Base-by-base conservation (phyloP, 2,888 invertebrate species). In the Geotrupes spiniger region DNA sequence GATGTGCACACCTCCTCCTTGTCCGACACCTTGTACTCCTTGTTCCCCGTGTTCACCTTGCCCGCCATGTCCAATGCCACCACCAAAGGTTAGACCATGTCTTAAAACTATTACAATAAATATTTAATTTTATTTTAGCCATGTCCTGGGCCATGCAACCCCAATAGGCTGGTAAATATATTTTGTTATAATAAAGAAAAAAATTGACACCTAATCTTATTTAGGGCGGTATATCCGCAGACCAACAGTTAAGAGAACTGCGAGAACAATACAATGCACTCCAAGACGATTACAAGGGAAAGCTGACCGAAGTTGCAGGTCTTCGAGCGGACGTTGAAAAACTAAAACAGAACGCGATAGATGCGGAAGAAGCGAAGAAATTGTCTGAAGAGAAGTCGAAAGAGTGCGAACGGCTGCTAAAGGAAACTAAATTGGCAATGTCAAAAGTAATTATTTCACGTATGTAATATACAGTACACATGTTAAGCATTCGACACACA, bases 241-340 rank as follows among this genome's bases (percentile, higher is more conserved):
- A 82, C 55, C 77, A 72, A 55, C 81, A 83, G 69, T 73, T 82
- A 2, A 73, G 76, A 16, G 81, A 79, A 63, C 65, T 84, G 6
- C 74, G 77, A 12, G 79, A 83, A 51, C 81, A 83, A 61, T 79
- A 85, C 47, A 74, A 74, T 6, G 76, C 81, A 49, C 77, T 83
- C 0, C 83, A 84, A 66, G 83, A 84, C 57, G 83, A 80, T 62
- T 85, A 82, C 64, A 85, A 83, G 58, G 77, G 76, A 1, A 86
- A 86, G 75, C 72, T 85, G 8, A 77, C 79, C 4, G 86, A 87
- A 76, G 84, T 85, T 45, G 76, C 78, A 1, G 71, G 74, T 38
- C 62, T 80, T 21, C 63, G 79, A 49, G 70, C 76, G 0, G 78
- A 80, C 31, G 70, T 74, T 8, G 78, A 79, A 16, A 75, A 74